Base-by-base conservation (phyloP, 2,113 vertebrate species). In the Calonectris borealis region DNA sequence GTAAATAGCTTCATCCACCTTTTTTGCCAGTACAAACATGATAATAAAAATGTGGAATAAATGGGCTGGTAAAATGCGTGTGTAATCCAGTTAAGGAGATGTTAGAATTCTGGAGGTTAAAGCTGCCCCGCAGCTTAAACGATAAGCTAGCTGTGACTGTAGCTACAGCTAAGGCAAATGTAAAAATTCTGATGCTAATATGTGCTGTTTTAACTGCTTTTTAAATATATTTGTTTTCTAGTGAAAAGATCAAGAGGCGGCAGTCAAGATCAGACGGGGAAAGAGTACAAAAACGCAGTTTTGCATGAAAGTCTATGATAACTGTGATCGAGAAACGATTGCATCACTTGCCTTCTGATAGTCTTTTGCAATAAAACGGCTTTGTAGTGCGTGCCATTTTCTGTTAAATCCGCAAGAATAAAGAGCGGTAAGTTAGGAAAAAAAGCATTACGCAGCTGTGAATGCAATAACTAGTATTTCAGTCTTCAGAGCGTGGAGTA, bases 351-450 rank as follows among this genome's bases (percentile, higher is more conserved):
- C 51, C 44, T 75, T 86, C 80, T 68, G 44, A 49, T 19, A 72
- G 69, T n/a, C 21, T 86, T 55, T 70, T 85, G 62, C 15, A 54
- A 40, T 68, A 38, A 32, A 75, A 60, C 14, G 0, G 3, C 34
- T 77, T 40, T 64, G 32, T 76, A 6, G 26, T 42, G 26, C 0
- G 1, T 52, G 36, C 51, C 32, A 11, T 62, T 91, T 73, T 82
- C 60, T 27, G 2, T 25, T 51, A 48, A 49, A 26, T 65, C 88
- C 1, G 7, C 86, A 38, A 1, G 1, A 55, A 34, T 34, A 51
- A 49, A 42, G 61, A 95, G 42, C 3, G 94, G 97, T 97, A 95
- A 96, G 97, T 93, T 87, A 9, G 12, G 49, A 15, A 24, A 10
- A 36, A 36, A n/a, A 20, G 8, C 11, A 2, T 36, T 32, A 12